These are phyloP conservation scores for Minunthozetes semirufus DNA, from an alignment of 2,888 invertebrate genomes.

Conservation along the genomic window DNA sequence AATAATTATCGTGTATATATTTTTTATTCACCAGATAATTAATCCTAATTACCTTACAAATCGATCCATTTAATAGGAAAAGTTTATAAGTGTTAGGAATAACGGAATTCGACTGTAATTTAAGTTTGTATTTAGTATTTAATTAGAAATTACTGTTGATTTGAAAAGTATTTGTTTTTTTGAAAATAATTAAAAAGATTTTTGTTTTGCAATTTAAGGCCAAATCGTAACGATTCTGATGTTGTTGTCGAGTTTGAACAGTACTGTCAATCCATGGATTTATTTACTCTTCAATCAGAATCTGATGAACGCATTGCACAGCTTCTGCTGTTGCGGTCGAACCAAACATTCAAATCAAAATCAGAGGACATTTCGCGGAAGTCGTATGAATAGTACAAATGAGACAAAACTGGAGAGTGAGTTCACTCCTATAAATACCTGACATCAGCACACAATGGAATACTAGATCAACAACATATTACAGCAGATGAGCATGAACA, in stretches of 20 bases:
- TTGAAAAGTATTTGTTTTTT: background rate
- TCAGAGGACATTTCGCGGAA: background rate
- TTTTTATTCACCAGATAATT: too few species aligned
- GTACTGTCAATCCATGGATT: constrained; percentile 60
- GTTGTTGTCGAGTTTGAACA: constrained; percentile 63
- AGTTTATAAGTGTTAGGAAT: too few species aligned
- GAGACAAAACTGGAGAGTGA: background rate
- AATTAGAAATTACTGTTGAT: background rate
- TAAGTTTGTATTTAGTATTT: background rate
- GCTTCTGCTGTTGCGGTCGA: constrained; percentile 8
- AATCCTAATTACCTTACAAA: too few species aligned
- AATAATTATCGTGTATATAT: too few species aligned
- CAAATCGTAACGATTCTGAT: constrained; percentile 57
- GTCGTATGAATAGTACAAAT: constrained; percentile 1
- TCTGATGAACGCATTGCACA: constrained; percentile 41
- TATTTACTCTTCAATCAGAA: constrained; percentile 52
- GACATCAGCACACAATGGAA: background rate
- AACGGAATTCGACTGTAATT: too few species aligned
- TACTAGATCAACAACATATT: too few species aligned
- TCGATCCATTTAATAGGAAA: too few species aligned
- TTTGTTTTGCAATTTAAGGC: constrained; percentile 48
- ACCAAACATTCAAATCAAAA: background rate
- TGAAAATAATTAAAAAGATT: background rate
- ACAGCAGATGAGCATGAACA: too few species aligned
- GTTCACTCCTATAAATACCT: background rate